phyloP scores from a whole-genome alignment of 2,888 invertebrate species.

The Tipula vernalis region DNA sequence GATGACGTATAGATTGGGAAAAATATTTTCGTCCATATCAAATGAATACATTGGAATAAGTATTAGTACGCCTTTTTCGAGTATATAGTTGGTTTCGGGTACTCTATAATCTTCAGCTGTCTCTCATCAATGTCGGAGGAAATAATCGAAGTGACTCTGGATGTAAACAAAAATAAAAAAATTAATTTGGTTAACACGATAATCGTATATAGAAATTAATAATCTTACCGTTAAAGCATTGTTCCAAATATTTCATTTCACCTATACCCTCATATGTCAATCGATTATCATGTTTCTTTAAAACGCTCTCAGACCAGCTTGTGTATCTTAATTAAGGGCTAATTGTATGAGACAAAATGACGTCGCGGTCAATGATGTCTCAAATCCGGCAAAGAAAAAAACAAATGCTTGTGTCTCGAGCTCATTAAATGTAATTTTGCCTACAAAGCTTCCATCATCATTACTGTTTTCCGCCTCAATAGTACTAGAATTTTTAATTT shows the following conservation, averaged over 20 bases:
- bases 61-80: conserved; percentile 39
- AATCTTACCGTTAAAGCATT: conserved; percentile 29
- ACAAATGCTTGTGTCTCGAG: conserved; percentile 21
- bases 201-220: too few species aligned
- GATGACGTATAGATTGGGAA: conserved; percentile 41
- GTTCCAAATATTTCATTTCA: conserved; percentile 33
- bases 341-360: conserved; percentile 35
- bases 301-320: conserved; percentile 25
- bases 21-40: conserved; percentile 46
- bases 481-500: conserved; percentile 10
- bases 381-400: conserved; percentile 38
- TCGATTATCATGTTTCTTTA: conserved; percentile 25
- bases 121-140: not conserved
- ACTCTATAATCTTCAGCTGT: conserved; percentile 35
- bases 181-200: not conserved
- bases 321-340: conserved; percentile 33
- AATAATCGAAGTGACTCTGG: not conserved
- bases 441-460: not conserved
- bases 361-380: conserved; percentile 34
- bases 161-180: too few species aligned
- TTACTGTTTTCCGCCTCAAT: not conserved
- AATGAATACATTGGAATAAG: conserved; percentile 44
- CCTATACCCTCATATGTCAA: conserved; percentile 31
- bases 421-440: not conserved
- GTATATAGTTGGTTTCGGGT: conserved; percentile 33